Conservation (phyloP, 2,888 invertebrate genomes). For the Ichneumoninae sp. region DNA sequence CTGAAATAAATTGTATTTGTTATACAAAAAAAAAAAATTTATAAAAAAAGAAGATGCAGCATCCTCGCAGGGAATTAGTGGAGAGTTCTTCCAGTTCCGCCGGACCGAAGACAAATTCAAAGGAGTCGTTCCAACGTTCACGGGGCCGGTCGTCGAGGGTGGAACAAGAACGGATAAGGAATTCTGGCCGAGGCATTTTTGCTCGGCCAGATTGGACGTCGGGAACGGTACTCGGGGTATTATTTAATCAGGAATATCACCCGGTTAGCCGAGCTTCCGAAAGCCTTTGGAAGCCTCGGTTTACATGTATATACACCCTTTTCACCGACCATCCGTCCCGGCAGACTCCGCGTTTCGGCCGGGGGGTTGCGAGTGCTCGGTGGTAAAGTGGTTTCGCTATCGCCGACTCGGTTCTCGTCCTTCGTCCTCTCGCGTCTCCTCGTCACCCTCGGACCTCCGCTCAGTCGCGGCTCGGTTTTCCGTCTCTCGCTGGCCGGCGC, state of each 20-base stretch:
- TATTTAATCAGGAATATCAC: constrained; percentile 54
- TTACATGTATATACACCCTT: neutral
- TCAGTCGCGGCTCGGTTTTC: constrained; percentile 37
- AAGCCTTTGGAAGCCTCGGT: constrained; percentile 14
- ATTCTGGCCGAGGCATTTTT: neutral
- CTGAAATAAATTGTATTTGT: no score
- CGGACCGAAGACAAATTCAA: constrained; percentile 14
- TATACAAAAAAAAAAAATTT: no score
- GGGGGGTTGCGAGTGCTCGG: constrained; percentile 13
- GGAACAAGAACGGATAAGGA: neutral
- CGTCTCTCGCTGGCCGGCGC: constrained; percentile 26
- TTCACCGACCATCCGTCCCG: constrained; percentile 27
- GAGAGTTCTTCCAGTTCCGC: neutral
- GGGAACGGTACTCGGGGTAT: constrained; percentile 23
- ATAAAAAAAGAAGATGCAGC: no score
- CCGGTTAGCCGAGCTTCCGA: constrained; percentile 26
- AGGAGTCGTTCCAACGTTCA: neutral
- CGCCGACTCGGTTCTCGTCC: constrained; percentile 18
- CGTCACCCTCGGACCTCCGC: constrained; percentile 50
- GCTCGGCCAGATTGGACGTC: constrained; percentile 12
- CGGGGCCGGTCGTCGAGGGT: neutral
- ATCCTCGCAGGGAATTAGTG: no score
- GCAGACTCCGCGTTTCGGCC: constrained; percentile 32
- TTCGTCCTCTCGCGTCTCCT: constrained; percentile 5
- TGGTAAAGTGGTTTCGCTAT: constrained; percentile 28